Evolutionary conservation across 37 sponge, comb jelly and placozoan genomes (phyloP), one percentile per base, ranked within the genome.

Genomic region (Aphrocallistes beatrix): DNA sequence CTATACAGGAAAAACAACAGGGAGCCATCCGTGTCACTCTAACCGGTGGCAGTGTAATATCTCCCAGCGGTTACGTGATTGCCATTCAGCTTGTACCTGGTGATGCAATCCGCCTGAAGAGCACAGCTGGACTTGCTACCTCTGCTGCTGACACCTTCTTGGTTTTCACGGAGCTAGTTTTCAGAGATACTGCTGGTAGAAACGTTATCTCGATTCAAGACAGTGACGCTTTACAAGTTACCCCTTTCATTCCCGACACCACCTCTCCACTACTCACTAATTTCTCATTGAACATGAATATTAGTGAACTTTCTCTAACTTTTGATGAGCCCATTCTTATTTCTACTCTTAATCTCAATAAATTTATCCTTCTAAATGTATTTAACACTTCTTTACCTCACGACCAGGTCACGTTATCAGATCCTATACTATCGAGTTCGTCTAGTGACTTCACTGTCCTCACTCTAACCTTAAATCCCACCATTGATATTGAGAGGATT

Each of bases 241-340:
- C 48, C 38, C 45, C 45, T 8, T 89, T 85, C 48, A 82, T 86
- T 23, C 81, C 81, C 0, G 96, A 95, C 45, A 82, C 37, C 36
- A 93, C 96, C 0, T 0, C 69, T 16, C 96, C 96, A 21, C 38
- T 75, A 3, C 49, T 95, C 50, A 50, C 81, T 21, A 34, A 87
- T 1, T 95, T 93, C 85, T 87, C 88, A 8, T 85, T 95, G 23
- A 90, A 95, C 51, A 49, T 95, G 87, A 51, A 95, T 88, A 39
- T 13, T 36, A 92, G 90, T 19, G 83, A 84, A 23, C 60, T 95
- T 0, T 83, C 50, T 21, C 87, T 95, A 1, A 83, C 84, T 50
- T 95, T 95, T 83, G 89, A 90, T 88, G 96, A 95, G 81, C 86
- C 88, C 37, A 91, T 94, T 8, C 84, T 87, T 82, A 84, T 85